These are phyloP conservation scores for Neuroscelio doddi DNA, from an alignment of 2,888 invertebrate species.

Conservation along the genomic window DNA sequence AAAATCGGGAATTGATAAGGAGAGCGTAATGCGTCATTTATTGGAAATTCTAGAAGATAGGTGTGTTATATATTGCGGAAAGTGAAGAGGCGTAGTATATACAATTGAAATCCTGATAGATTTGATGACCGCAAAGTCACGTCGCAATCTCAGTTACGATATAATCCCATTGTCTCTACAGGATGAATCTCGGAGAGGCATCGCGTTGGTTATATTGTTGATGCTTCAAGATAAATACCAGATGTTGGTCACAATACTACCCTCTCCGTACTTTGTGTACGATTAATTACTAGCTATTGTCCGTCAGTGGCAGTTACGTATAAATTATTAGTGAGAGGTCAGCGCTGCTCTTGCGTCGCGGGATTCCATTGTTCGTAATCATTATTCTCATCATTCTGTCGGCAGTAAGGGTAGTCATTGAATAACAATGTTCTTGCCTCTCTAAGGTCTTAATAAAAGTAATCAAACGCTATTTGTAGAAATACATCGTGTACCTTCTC, in stretches of 20 bases:
- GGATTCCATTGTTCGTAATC: conserved; percentile 61
- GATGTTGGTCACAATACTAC: conserved; percentile 60
- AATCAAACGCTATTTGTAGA: too few species aligned
- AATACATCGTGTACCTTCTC: too few species aligned
- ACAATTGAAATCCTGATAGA: conserved; percentile 11
- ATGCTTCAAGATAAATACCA: conserved; percentile 65
- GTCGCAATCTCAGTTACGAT: conserved; percentile 44
- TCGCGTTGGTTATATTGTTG: conserved; percentile 56
- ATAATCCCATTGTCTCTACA: conserved; percentile 40
- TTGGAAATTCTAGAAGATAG: too few species aligned
- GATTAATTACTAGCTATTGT: conserved; percentile 65
- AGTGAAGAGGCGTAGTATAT: too few species aligned
- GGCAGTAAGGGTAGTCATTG: conserved; percentile 7
- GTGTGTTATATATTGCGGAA: too few species aligned
- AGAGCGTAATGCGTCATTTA: too few species aligned
- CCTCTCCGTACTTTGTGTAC: conserved; percentile 62
- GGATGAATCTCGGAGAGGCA: conserved; percentile 35
- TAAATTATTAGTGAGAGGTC: conserved; percentile 64
- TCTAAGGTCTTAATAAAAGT: too few species aligned
- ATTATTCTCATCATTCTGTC: conserved; percentile 46
- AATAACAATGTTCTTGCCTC: conserved; percentile 18
- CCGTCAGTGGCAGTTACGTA: conserved; percentile 63
- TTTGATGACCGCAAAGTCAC: conserved; percentile 35
- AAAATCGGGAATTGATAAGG: too few species aligned
- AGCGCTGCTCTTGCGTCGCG: conserved; percentile 55